Conservation (phyloP, 2,797 vertebrate species). For the Acanthurus leucopareius region DNA sequence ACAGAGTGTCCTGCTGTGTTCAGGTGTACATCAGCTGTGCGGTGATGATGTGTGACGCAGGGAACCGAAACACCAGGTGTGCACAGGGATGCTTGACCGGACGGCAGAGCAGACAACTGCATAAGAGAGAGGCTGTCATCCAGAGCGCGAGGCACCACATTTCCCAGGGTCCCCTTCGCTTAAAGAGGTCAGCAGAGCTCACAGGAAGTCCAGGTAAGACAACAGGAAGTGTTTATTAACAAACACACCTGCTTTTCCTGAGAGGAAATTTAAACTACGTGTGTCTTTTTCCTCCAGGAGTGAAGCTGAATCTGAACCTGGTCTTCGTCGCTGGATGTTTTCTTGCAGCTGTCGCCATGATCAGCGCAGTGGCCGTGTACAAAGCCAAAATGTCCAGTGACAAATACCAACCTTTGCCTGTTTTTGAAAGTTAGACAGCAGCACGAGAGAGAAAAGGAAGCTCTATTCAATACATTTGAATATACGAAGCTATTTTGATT, state of each 20-base stretch:
- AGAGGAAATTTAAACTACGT: neutral
- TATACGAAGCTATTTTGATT: too few relatives aligned
- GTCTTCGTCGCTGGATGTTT: slow-evolving; percentile 73
- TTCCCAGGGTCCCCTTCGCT: slow-evolving; percentile 84
- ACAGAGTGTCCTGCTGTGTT: neutral
- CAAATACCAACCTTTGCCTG: slow-evolving; percentile 65
- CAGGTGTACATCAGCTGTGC: slow-evolving; percentile 86
- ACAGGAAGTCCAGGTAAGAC: slow-evolving; percentile 52
- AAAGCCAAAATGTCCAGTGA: slow-evolving; percentile 51
- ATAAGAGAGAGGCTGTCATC: slow-evolving; percentile 66
- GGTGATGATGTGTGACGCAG: slow-evolving; percentile 78
- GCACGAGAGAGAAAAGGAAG: too few relatives aligned
- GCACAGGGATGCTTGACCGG: slow-evolving; percentile 63
- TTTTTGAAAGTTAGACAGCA: slow-evolving; percentile 20
- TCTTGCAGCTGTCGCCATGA: slow-evolving; percentile 65
- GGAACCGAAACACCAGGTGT: slow-evolving; percentile 71
- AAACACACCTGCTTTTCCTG: neutral
- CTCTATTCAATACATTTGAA: too few relatives aligned
- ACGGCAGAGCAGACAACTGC: neutral
- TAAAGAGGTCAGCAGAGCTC: slow-evolving; percentile 54
- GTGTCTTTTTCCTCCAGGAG: slow-evolving; percentile 52
- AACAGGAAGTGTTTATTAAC: neutral
- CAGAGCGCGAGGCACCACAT: slow-evolving; percentile 74
- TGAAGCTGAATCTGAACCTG: slow-evolving; percentile 73
- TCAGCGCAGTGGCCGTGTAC: slow-evolving; percentile 64